Evolutionary conservation across 2,888 invertebrate species (phyloP), one percentile per base, ranked within the genome.

Genomic region (Aspidapion aeneum): DNA sequence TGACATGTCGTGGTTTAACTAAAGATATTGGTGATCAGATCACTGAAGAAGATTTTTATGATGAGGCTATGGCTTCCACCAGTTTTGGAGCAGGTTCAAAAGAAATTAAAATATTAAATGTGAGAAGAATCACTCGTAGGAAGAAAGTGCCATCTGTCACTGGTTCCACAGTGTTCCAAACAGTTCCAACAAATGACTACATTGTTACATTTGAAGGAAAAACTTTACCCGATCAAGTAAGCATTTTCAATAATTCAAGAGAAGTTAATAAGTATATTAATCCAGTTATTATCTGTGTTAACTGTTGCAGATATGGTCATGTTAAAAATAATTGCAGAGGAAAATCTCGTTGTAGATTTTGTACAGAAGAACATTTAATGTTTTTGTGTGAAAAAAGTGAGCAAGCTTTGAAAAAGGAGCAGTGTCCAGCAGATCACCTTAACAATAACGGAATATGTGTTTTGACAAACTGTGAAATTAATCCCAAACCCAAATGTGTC

Each of bases 201-300:
- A 52, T 52, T 52, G 19, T 52, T 52, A 52, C 52, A 9, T 52
- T 52, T 52, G 52, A 52, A n/a, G 52, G 19, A 3, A 52, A 52
- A 52, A 19, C 19, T 19, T 19, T 52, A 17, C 52, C 52, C 5
- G 52, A 52, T 17, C 3, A 7, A 9, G 17, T 52, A 9, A 52
- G 7, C n/a, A 52, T 52, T 9, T 52, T 9, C 19, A 17, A 52
- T 18, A 52, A 52, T 52, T 5, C 17, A 5, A 18, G 52, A 7
- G 18, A 17, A 9, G 52, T 52, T 19, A 5, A 52, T 18, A 52
- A 52, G n/a, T 52, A 52, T 52, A 52, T 52, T 18, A 52, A 52
- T 52, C 52, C 17, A 9, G 52, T 52, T 9, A 52, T 52, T 52
- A 52, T 52, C 3, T 52, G 52, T 52, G 19, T 19, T 52, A 17